Percentiles rank a stretch among this genome's conserved stretches.
Conservation (phyloP, 2,113 vertebrate genomes). For the Tichodroma muraria region DNA sequence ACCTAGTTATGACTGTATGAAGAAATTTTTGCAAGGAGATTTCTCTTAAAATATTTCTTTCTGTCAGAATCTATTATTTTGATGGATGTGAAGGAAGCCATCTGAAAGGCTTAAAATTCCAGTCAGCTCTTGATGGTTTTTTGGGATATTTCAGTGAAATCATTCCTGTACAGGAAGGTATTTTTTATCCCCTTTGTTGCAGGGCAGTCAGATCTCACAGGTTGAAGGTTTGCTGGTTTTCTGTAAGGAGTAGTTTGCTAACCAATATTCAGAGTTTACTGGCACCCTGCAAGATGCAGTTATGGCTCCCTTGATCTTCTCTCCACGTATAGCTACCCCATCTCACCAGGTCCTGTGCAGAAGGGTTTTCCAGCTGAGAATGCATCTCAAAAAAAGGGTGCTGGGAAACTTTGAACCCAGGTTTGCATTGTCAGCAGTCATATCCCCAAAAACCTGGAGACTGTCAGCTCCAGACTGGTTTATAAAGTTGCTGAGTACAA, state of each 20-base stretch:
- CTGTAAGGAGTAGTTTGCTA: background rate
- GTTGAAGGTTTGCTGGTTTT: background rate
- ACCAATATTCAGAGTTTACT: background rate
- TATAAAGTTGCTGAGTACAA: background rate
- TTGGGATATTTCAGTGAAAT: background rate
- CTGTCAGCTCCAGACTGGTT: background rate
- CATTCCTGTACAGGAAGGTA: background rate
- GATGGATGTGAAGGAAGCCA: background rate
- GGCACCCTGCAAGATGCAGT: background rate
- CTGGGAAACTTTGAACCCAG: background rate
- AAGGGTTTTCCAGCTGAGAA: background rate
- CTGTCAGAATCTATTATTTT: background rate
- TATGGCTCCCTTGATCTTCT: background rate
- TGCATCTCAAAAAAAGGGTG: background rate
- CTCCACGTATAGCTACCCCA: background rate
- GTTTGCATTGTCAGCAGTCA: background rate
- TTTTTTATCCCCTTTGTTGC: background rate
- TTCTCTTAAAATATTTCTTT: background rate
- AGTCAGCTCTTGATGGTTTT: background rate
- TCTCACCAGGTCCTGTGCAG: background rate
- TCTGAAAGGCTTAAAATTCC: background rate
- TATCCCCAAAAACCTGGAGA: background rate
- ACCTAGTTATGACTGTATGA: background rate
- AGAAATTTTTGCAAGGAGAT: background rate
- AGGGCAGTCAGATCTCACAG: background rate